Evolutionary conservation across 1,140 invertebrate genomes (phyloP), one percentile per base, ranked within the genome.

Genomic region (Hermetia illucens): DNA sequence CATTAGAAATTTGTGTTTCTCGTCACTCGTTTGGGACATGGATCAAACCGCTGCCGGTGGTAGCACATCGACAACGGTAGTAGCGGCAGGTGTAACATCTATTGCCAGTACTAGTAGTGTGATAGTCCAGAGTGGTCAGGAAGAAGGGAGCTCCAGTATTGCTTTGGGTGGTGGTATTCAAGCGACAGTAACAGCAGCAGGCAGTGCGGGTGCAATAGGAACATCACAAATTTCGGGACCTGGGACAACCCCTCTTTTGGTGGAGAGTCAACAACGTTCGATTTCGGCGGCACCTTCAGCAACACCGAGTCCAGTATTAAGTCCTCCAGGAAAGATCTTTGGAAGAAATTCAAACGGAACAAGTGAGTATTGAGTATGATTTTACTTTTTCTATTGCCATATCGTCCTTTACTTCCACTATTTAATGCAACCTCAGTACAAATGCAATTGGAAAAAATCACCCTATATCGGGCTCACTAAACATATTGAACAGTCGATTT

Each of bases 301-400:
- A 5, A 56, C 52, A 32, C 59, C 59, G 34, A 60, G 47, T 42
- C 57, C 57, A 16, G 55, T 60, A 16, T 33, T 60, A n/a, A 58
- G 54, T 48, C 56, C 57, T 21, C 53, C 56, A 30, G 56, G 56
- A 40, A 64, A 64, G 39, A 61, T 63, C 12, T 50, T 61, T 20
- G 61, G 62, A 31, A 50, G 61, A 30, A 64, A 64, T 48, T 53
- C 55, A 5, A 64, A 64, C 45, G 62, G 61, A 16, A 64, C 62
- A 49, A 53, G 62, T 64, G 42, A 63, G 61, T 63, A 27, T n/a
- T n/a, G n/a, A n/a, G n/a, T n/a, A n/a, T n/a, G n/a, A n/a, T n/a
- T n/a, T n/a, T n/a, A n/a, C n/a, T n/a, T n/a, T n/a, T n/a, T n/a
- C n/a, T n/a, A n/a, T n/a, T n/a, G n/a, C n/a, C n/a, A n/a, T n/a